Percentiles rank a stretch among this genome's conserved stretches.
Conservation (phyloP, 2,113 vertebrate genomes). For the Aphelocoma coerulescens region DNA sequence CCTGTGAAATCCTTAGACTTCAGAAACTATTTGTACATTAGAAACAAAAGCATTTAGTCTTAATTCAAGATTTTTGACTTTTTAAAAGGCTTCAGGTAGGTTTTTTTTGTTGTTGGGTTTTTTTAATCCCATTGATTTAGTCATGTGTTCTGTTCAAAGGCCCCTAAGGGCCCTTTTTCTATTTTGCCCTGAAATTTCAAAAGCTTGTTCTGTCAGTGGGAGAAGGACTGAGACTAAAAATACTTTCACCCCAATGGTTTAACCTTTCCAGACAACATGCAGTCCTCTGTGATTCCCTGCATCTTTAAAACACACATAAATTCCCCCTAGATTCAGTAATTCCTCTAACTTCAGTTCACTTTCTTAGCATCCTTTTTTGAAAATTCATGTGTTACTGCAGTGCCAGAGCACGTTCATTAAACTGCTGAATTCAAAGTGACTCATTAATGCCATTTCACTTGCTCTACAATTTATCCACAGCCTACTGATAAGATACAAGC, state of each 20-base stretch:
- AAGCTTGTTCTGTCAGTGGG: not conserved
- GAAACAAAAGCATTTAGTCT: not conserved
- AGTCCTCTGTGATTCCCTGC: not conserved
- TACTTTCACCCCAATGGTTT: not conserved
- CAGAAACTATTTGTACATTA: not conserved
- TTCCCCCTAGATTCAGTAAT: not conserved
- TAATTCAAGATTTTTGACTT: not conserved
- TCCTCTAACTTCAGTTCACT: not conserved
- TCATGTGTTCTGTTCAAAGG: not conserved
- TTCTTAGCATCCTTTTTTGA: not conserved
- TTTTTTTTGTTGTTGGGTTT: not conserved
- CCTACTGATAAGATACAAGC: not conserved
- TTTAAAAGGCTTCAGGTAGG: not conserved
- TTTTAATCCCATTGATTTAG: not conserved
- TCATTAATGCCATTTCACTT: not conserved
- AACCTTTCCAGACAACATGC: not conserved
- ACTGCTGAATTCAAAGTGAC: not conserved
- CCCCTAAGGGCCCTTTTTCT: not conserved
- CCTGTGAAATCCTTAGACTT: not conserved
- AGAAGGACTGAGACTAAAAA: not conserved
- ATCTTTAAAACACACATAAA: not conserved
- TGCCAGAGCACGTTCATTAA: rapidly evolving
- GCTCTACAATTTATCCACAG: not conserved
- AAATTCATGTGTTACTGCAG: not conserved
- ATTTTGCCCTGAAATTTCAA: not conserved